Percentiles rank a stretch among this genome's conserved stretches.
phyloP scores from a whole-genome alignment of 2,888 invertebrate genomes.

The Drosophila niveifrons region DNA sequence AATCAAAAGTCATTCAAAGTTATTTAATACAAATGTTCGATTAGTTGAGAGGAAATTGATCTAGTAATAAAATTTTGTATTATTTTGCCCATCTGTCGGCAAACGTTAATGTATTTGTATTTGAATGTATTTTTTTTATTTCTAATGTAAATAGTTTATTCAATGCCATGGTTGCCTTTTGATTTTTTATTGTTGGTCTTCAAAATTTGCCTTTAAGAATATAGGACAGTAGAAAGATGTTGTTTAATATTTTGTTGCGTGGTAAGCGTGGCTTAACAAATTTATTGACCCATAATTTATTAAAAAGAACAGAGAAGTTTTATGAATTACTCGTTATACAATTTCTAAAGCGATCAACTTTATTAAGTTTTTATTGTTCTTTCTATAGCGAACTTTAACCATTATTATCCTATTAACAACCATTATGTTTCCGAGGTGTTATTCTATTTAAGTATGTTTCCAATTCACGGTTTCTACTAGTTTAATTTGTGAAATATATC shows the following conservation, averaged over 20 bases:
- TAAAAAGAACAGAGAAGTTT: neutral
- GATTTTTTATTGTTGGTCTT: slow-evolving; percentile 40
- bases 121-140: slow-evolving; percentile 6
- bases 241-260: slow-evolving; percentile 17
- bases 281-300: slow-evolving; percentile 4
- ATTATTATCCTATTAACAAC: slow-evolving; percentile 62
- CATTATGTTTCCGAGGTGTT: slow-evolving; percentile 41
- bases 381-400: slow-evolving; percentile 64
- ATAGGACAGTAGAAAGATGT: slow-evolving; percentile 28
- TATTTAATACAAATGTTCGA: slow-evolving; percentile 29
- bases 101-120: neutral
- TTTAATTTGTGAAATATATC: slow-evolving; percentile 1
- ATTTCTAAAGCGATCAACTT: slow-evolving; percentile 12
- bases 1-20: slow-evolving; percentile 41
- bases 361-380: slow-evolving; percentile 30
- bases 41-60: slow-evolving; percentile 55
- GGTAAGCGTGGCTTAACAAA: slow-evolving; percentile 41
- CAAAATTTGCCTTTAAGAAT: slow-evolving; percentile 14
- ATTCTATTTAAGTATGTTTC: slow-evolving; percentile 26
- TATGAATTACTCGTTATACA: neutral
- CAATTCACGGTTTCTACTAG: slow-evolving; percentile 14
- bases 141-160: slow-evolving; percentile 27
- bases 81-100: slow-evolving; percentile 24
- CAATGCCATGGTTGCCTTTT: neutral
- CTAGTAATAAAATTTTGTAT: slow-evolving; percentile 61